Conservation (phyloP, 2,797 vertebrate species). For the Uromys caudimaculatus region DNA sequence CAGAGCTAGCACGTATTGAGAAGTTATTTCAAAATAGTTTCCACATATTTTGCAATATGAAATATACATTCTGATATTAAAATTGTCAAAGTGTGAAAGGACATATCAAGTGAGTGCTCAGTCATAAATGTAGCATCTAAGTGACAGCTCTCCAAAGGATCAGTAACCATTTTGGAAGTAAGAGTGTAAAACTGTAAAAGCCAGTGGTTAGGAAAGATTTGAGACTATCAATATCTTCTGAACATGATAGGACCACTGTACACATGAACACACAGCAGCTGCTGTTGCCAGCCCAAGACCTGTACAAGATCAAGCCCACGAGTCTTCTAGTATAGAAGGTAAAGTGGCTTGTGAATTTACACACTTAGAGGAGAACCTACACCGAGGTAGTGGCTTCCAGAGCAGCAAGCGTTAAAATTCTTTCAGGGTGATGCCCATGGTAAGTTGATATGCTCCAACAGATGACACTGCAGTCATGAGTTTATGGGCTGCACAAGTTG, state of each 20-base stretch:
- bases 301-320: background rate
- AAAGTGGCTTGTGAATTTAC: too few species aligned
- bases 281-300: background rate
- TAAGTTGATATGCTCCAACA: background rate
- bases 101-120: background rate
- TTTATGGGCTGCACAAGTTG: background rate
- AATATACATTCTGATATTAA: background rate
- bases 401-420: background rate
- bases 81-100: background rate
- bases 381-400: background rate
- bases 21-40: background rate
- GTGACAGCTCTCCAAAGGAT: too few species aligned
- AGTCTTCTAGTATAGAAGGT: background rate
- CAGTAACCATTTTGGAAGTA: background rate
- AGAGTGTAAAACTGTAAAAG: background rate
- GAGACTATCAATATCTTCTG: background rate
- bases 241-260: too few species aligned
- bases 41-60: background rate
- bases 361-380: background rate
- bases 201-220: background rate
- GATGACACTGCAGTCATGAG: too few species aligned
- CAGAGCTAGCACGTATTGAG: background rate
- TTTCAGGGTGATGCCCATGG: too few species aligned
- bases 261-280: background rate
- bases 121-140: background rate